Conservation (phyloP, 1,140 invertebrate species). For the Drosophila subobscura region DNA sequence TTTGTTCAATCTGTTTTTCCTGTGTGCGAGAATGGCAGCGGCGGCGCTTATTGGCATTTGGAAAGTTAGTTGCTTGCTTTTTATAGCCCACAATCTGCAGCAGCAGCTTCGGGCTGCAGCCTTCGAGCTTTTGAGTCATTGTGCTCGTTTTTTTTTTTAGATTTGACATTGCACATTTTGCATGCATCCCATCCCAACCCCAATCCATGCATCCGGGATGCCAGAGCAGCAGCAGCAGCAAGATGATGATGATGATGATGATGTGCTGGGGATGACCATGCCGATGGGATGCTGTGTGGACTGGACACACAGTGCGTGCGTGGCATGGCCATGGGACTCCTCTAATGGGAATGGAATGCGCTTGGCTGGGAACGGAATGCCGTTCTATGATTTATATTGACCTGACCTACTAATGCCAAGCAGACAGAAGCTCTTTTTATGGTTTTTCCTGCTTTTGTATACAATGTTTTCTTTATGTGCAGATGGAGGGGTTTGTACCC, state of each 20-base stretch:
- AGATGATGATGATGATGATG: constrained; percentile 31
- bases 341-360: constrained; percentile 4
- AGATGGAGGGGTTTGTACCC: not conserved
- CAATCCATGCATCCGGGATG: constrained; percentile 55
- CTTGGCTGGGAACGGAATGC: constrained; percentile 3
- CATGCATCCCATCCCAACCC: constrained; percentile 3
- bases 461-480: not conserved
- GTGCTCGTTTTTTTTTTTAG: constrained; percentile 61
- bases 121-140: constrained; percentile 53
- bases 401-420: constrained; percentile 1
- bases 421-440: not conserved
- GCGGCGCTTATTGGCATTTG: constrained; percentile 55
- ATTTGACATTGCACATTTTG: constrained; percentile 69
- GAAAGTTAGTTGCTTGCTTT: constrained; percentile 63
- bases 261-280: constrained; percentile 18
- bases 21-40: constrained; percentile 6
- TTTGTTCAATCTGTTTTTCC: constrained; percentile 30
- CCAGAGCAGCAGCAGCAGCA: constrained; percentile 2
- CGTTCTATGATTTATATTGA: constrained; percentile 11
- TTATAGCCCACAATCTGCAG: constrained; percentile 57
- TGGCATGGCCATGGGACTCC: not conserved
- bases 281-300: constrained; percentile 27
- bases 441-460: not conserved
- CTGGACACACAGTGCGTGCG: not conserved
- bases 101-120: constrained; percentile 6